phyloP scores from a whole-genome alignment of 2,113 vertebrate genomes.

The Urocitellus parryii region DNA sequence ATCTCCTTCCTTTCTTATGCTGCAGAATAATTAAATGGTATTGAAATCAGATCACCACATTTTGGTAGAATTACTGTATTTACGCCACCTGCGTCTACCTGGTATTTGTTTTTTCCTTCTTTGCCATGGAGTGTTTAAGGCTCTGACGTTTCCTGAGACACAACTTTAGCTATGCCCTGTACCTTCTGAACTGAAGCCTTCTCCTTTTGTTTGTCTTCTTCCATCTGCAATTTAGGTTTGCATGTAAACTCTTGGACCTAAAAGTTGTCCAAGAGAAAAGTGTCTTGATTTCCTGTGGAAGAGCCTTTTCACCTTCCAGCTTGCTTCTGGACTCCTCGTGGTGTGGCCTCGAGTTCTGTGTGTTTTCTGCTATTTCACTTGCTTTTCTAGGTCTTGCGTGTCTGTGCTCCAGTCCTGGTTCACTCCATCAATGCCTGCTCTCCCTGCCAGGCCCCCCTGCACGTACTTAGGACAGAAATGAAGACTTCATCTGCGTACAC shows the following conservation, averaged over 20 bases:
- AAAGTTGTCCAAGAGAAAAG: too few species aligned
- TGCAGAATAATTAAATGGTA: not conserved
- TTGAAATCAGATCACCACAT: not conserved
- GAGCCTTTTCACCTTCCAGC: too few species aligned
- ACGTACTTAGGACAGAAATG: not conserved
- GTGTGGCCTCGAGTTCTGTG: too few species aligned
- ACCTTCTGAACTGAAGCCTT: not conserved
- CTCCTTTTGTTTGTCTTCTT: not conserved
- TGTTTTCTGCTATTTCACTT: too few species aligned
- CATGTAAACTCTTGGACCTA: too few species aligned
- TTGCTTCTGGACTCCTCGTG: too few species aligned
- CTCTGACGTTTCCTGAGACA: not conserved
- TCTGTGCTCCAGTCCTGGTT: too few species aligned
- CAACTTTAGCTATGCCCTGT: not conserved
- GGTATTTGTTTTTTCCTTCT: not conserved
- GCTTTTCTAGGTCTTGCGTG: too few species aligned
- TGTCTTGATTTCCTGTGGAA: too few species aligned
- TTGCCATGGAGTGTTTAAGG: not conserved
- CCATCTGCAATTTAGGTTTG: too few species aligned
- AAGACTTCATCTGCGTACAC: not conserved
- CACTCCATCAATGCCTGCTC: not conserved
- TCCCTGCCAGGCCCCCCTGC: not conserved
- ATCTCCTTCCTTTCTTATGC: not conserved
- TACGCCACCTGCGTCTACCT: not conserved
- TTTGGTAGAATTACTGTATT: not conserved